phyloP scores from a whole-genome alignment of 2,888 invertebrate genomes.

The Bruchidius siliquastri region DNA sequence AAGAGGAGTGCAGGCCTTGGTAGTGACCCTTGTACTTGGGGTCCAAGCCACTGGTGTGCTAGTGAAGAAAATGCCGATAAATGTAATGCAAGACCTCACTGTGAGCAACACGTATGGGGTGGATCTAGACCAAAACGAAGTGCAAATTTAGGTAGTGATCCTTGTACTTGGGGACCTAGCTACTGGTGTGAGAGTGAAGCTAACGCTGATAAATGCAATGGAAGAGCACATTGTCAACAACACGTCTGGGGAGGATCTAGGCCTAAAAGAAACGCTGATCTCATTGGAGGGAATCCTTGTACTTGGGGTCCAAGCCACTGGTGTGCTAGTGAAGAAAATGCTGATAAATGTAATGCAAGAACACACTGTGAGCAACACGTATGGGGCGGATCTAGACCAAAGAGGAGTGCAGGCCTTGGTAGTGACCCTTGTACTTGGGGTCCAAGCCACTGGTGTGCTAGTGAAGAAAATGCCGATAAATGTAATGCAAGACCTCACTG shows the following conservation, averaged over 20 bases:
- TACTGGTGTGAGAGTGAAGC: conserved; percentile 65
- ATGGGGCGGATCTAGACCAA: neutral
- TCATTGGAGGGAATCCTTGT: neutral
- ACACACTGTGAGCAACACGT: neutral
- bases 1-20: neutral
- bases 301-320: neutral
- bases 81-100: conserved; percentile 44
- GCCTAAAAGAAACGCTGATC: neutral
- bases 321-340: neutral
- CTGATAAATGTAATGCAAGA: neutral
- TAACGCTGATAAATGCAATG: conserved; percentile 46
- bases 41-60: conserved; percentile 69
- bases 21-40: neutral
- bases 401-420: neutral
- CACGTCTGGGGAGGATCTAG: neutral
- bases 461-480: conserved; percentile 46
- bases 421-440: neutral
- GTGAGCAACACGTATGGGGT: no score
- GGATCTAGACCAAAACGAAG: no score
- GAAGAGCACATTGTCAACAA: conserved; percentile 10
- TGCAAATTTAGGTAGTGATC: neutral
- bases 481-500: conserved; percentile 25
- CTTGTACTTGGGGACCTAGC: conserved; percentile 45
- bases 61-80: conserved; percentile 47
- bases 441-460: conserved; percentile 70